Base-by-base conservation (phyloP, 2,888 invertebrate species). In the Leptopilina syphax region DNA sequence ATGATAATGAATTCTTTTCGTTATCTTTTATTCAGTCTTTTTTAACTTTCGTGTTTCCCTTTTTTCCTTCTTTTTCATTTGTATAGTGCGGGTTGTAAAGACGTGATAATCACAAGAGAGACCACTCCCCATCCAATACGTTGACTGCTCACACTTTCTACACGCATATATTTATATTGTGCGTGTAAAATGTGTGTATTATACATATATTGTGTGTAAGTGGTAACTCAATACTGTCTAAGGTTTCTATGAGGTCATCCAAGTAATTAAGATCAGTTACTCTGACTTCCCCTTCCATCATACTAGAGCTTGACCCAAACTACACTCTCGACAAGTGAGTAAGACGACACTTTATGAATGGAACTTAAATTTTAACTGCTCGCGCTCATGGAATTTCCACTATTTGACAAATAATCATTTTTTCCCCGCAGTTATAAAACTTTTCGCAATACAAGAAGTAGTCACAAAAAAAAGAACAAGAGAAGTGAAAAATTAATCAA, bases 181-280 rank as follows among this genome's bases (percentile, higher is more conserved):
- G 27, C 3, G 27, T 34, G 34, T 34, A 34, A 34, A 34, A 34
- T 34, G 34, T 34, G 34, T 34, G 34, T 3, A 44, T 8, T 44
- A 44, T 8, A 44, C 44, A 7, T 44, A 8, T 44, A 44, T 44
- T 44, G 44, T 44, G 10, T 47, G 18, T 18, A 44, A 50, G 77
- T 60, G 80, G 90, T 89, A 88, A 89, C 87, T 88, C 88, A 88
- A 90, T 87, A 88, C 88, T 87, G 87, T 87, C 86, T 84, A 86
- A 88, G 88, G 86, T 63, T 18, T 63, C 86, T 89, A 90, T 91
- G 91, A 92, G 90, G 90, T 92, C 92, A 91, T 90, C 88, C 86
- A 86, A 88, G 89, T 91, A 91, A 92, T 92, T 91, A 91, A 91
- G 90, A 89, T 87, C 88, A 89, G 87, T 90, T 91, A 88, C 87